These are phyloP conservation scores for Alca torda DNA, from an alignment of 2,797 vertebrate species.

Conservation along the genomic window DNA sequence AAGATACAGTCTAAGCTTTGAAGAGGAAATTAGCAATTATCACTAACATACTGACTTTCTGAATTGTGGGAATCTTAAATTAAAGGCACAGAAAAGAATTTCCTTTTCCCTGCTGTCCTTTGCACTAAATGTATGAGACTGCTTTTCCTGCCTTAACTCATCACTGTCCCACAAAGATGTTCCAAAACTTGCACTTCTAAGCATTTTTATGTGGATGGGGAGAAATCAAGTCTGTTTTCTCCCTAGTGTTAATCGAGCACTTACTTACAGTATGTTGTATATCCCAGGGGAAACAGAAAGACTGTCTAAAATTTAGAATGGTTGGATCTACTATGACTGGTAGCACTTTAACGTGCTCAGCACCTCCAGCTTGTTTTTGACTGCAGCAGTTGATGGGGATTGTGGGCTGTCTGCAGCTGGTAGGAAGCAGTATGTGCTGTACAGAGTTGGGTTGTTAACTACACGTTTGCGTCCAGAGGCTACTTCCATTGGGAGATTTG, in stretches of 20 bases:
- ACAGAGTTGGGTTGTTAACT: not conserved
- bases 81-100: not conserved
- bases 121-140: not conserved
- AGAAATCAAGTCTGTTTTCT: not conserved
- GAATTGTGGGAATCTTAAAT: not conserved
- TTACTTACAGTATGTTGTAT: not conserved
- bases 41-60: not conserved
- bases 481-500: not conserved
- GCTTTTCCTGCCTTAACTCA: not conserved
- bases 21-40: not conserved
- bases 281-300: not conserved
- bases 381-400: not conserved
- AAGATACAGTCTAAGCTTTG: not conserved
- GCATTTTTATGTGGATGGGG: accelerated
- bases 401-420: not conserved
- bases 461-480: not conserved
- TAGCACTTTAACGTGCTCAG: not conserved
- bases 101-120: not conserved
- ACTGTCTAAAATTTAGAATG: not conserved
- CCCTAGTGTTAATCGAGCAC: not conserved
- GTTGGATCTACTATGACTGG: not conserved
- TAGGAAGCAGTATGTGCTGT: not conserved
- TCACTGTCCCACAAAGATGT: not conserved
- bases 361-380: not conserved
- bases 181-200: not conserved